Evolutionary conservation across 2,797 vertebrate species (phyloP).

Genomic region (Potorous gilbertii): DNA sequence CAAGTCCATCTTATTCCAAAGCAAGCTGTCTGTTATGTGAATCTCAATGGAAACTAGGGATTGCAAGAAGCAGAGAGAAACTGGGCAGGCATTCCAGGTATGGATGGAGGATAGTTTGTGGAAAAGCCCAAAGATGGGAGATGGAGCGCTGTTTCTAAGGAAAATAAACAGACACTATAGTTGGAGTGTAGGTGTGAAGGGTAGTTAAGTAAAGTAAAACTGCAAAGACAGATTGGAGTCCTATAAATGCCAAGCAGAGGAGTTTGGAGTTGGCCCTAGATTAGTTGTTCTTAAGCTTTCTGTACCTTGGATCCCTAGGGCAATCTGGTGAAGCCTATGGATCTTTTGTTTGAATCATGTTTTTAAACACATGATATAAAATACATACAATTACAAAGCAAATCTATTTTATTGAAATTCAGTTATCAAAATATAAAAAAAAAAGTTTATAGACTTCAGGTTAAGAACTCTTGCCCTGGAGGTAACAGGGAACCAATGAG

Average conservation of each 20-base stretch:
- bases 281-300: neutral
- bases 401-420: neutral
- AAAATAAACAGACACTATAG: neutral
- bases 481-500: neutral
- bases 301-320: neutral
- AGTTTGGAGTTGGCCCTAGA: neutral
- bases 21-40: neutral
- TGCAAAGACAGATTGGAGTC: neutral
- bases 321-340: neutral
- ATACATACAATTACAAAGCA: neutral
- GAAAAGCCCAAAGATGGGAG: neutral
- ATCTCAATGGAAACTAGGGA: neutral
- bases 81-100: neutral
- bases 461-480: neutral
- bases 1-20: neutral
- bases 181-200: neutral
- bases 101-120: neutral
- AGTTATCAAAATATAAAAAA: neutral
- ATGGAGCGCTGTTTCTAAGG: neutral
- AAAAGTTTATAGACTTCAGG: neutral
- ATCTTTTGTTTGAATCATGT: neutral
- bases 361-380: neutral
- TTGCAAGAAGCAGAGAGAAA: neutral
- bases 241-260: neutral
- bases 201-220: neutral